Percentiles rank a stretch among this genome's conserved stretches.
These are phyloP conservation scores for Sebastes trivittatus DNA, from an alignment of 2,797 vertebrate genomes.

Conservation along the genomic window DNA sequence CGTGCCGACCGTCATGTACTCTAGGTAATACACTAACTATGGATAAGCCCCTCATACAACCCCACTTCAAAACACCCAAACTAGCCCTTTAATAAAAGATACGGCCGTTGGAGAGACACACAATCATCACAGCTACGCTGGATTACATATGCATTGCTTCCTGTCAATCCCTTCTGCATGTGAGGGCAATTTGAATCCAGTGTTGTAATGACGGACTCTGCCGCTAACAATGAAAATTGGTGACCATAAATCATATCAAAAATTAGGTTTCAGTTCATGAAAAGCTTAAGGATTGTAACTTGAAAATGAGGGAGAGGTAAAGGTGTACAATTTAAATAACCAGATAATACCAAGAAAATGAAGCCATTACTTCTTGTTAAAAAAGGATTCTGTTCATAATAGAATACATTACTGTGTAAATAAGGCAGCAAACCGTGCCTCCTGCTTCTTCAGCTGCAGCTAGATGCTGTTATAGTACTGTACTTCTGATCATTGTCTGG, in stretches of 20 bases:
- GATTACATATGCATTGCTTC: neutral
- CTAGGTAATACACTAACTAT: no score
- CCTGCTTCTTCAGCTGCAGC: neutral
- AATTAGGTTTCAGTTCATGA: neutral
- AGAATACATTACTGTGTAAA: neutral
- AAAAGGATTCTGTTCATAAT: neutral
- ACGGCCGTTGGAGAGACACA: neutral
- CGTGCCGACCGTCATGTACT: no score
- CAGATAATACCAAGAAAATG: neutral
- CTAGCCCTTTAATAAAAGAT: neutral
- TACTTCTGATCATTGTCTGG: slow-evolving; percentile 13
- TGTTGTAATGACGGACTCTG: no score
- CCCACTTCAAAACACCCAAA: no score
- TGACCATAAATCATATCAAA: neutral
- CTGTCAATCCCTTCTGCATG: neutral
- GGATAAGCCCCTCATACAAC: no score
- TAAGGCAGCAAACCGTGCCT: neutral
- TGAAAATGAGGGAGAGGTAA: neutral
- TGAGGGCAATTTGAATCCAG: neutral
- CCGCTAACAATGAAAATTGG: neutral
- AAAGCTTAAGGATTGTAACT: neutral
- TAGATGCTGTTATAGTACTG: neutral
- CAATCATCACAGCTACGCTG: neutral
- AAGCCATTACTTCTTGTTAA: neutral
- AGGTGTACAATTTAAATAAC: neutral